phyloP scores from a whole-genome alignment of 2,888 invertebrate species.

The Drosophila buzzatii region DNA sequence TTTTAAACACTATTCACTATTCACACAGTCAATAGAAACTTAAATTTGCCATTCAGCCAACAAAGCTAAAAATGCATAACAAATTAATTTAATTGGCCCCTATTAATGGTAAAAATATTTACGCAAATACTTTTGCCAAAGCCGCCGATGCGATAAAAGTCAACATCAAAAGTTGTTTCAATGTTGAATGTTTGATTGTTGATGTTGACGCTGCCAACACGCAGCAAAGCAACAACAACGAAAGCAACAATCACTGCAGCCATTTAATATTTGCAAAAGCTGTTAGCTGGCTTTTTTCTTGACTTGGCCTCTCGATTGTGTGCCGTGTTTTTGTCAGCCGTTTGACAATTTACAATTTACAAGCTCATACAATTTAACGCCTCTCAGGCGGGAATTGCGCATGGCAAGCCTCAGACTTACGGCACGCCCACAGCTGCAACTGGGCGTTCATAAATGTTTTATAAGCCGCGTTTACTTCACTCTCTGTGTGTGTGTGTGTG shows the following conservation, averaged over 20 bases:
- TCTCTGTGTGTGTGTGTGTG: slow-evolving; percentile 10
- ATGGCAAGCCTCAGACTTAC: slow-evolving; percentile 30
- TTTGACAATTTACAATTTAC: slow-evolving; percentile 53
- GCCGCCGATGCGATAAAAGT: slow-evolving; percentile 66
- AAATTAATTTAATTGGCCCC: slow-evolving; percentile 61
- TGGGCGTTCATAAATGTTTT: slow-evolving; percentile 38
- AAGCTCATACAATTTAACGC: slow-evolving; percentile 60
- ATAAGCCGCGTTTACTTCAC: slow-evolving; percentile 25
- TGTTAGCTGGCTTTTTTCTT: slow-evolving; percentile 12
- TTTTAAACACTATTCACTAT: not conserved
- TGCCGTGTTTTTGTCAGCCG: slow-evolving; percentile 29
- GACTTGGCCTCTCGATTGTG: slow-evolving; percentile 20
- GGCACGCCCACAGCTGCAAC: slow-evolving; percentile 37
- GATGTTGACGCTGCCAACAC: slow-evolving; percentile 47
- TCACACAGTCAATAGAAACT: slow-evolving; percentile 11
- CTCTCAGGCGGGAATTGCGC: slow-evolving; percentile 30
- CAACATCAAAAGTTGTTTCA: slow-evolving; percentile 59
- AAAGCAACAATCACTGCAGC: slow-evolving; percentile 14
- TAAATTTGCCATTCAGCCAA: slow-evolving; percentile 6
- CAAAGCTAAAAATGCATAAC: slow-evolving; percentile 23
- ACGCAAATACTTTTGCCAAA: slow-evolving; percentile 59
- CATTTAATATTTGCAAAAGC: slow-evolving; percentile 45
- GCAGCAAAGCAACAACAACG: slow-evolving; percentile 25
- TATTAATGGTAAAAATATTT: slow-evolving; percentile 48
- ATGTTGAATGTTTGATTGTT: slow-evolving; percentile 28